Conservation (phyloP, 2,888 invertebrate species). For the Gymnoscelis rufifasciata region DNA sequence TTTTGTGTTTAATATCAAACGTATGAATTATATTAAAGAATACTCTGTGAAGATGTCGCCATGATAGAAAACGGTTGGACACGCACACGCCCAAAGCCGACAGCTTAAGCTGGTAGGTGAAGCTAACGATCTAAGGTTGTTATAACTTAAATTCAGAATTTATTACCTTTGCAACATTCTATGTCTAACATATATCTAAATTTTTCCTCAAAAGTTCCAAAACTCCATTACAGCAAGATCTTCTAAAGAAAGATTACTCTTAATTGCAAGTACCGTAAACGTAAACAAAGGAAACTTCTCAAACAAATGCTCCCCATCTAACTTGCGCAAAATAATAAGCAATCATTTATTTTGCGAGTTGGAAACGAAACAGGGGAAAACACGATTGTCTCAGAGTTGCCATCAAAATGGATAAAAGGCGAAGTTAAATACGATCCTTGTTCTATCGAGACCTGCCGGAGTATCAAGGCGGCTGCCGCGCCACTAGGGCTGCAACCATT, state of each 20-base stretch:
- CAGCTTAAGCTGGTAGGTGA: too few relatives aligned
- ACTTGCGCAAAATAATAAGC: conserved; percentile 22
- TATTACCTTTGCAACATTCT: too few relatives aligned
- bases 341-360: conserved; percentile 18
- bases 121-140: too few relatives aligned
- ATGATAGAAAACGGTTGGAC: too few relatives aligned
- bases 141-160: too few relatives aligned
- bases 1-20: too few relatives aligned
- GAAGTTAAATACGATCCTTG: conserved; percentile 20
- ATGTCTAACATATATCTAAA: too few relatives aligned
- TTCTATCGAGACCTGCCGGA: conserved; percentile 11
- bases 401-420: conserved; percentile 25
- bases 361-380: conserved; percentile 10
- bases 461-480: conserved; percentile 13
- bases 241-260: neutral
- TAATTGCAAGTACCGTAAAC: conserved; percentile 2
- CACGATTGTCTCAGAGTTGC: conserved; percentile 23
- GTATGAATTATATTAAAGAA: too few relatives aligned
- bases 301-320: conserved; percentile 2
- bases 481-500: too few relatives aligned
- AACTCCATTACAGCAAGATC: neutral
- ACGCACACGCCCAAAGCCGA: too few relatives aligned
- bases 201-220: neutral
- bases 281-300: neutral
- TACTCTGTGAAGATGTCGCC: too few relatives aligned